These are phyloP conservation scores for Cephus pygmeus DNA, from an alignment of 2,888 invertebrate species.

Conservation along the genomic window DNA sequence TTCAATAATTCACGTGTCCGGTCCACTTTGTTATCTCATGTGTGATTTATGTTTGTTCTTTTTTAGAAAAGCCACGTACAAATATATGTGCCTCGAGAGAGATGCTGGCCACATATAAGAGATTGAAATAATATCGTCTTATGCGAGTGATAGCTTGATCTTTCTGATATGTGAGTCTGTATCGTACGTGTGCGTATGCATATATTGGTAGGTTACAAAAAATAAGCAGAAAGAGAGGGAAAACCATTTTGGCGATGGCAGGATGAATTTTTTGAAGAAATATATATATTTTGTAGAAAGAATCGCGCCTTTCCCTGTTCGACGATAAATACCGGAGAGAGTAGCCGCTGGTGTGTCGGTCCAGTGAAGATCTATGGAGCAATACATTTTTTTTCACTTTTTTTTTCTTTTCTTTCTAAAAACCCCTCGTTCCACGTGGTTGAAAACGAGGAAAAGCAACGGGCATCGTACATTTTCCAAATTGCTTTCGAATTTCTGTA, in stretches of 20 bases:
- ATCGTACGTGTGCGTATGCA: no score
- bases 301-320: background rate
- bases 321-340: background rate
- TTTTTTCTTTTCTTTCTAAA: background rate
- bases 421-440: background rate
- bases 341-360: background rate
- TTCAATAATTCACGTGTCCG: conserved; percentile 17
- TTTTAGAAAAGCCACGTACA: background rate
- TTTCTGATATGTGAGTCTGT: background rate
- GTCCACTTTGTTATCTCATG: conserved; percentile 12
- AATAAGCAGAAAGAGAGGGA: background rate
- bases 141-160: background rate
- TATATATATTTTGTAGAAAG: background rate
- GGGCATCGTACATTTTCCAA: background rate
- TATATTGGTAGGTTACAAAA: background rate
- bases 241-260: background rate
- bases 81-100: background rate
- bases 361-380: background rate
- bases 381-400: background rate
- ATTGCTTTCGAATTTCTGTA: background rate
- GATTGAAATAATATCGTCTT: background rate
- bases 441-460: background rate
- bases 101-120: background rate
- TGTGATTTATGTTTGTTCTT: conserved; percentile 11
- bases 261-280: background rate